Base-by-base conservation (phyloP, 2,888 invertebrate species). In the Nomada ruficornis region DNA sequence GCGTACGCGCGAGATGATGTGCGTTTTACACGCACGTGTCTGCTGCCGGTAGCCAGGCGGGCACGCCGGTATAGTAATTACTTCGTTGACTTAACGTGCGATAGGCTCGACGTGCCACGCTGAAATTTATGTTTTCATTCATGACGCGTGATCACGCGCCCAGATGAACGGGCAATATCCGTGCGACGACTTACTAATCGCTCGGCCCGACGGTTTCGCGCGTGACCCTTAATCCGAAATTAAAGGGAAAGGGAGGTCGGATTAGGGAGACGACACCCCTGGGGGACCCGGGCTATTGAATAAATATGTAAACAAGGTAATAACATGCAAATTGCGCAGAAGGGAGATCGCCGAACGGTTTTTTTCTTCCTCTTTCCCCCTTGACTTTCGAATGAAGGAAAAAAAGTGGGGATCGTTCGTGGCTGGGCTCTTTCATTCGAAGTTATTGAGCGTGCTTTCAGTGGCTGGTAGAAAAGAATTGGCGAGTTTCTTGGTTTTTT, bases 251-350 rank as follows among this genome's bases (percentile, higher is more conserved):
- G 54, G 73, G 67, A 73, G 79, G 80, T 76, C 76, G 83, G 86
- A 88, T 87, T 79, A 85, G 81, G 86, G 77, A 82, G 84, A 71
- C 72, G 85, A 87, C 89, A 86, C 82, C 85, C 83, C 62, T 80
- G 44, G 57, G 79, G 74, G 73, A 63, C 67, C 77, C 67, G 69
- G 85, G 85, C 88, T 89, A 91, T 92, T 88, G 92, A 92, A 93
- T 84, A 86, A 87, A 88, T 88, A 86, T 86, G 85, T 89, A 89
- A 89, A 93, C 93, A 91, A 93, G 93, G 92, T 91, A 93, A 93
- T 93, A 93, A 92, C 91, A 93, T 93, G 93, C 92, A 92, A 93
- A 93, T 93, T 90, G 88, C 88, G 83, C 86, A 82, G 80, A 89
- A 85, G 88, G 83, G 78, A 86, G 20, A 44, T 15, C 26, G 13